Conservation (phyloP, 2,888 invertebrate species). For the Melinaea menophilus region DNA sequence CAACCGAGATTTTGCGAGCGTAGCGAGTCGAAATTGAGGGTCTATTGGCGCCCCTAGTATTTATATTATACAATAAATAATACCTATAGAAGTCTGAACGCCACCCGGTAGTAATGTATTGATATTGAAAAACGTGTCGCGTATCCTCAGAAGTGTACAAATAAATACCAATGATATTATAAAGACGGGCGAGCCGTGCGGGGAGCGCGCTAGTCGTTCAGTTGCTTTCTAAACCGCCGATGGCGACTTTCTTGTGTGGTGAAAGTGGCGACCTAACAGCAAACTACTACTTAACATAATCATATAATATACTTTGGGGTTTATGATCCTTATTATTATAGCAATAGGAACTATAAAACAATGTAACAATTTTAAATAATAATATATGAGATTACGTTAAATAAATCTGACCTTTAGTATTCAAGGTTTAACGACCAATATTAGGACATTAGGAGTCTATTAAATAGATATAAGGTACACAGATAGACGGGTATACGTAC, state of each 20-base stretch:
- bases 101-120: no score
- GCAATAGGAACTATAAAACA: constrained; percentile 9
- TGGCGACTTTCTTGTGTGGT: constrained; percentile 70
- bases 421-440: constrained; percentile 15
- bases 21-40: no score
- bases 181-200: constrained; percentile 17
- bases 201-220: constrained; percentile 42
- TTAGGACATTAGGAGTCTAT: constrained; percentile 2
- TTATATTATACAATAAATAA: no score
- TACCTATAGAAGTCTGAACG: no score
- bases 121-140: no score
- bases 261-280: constrained; percentile 62
- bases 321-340: constrained; percentile 15
- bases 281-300: constrained; percentile 22
- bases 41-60: no score
- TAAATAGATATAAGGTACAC: not conserved
- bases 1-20: no score
- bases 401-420: constrained; percentile 39
- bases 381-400: constrained; percentile 36
- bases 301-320: constrained; percentile 6
- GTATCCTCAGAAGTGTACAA: no score
- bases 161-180: not conserved
- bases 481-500: not conserved
- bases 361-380: constrained; percentile 48
- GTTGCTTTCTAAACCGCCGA: constrained; percentile 60